A percentile compares a stretch with the other conserved stretches of the same genome.
These are phyloP conservation scores for Zaprionus lineosus DNA, from an alignment of 2,888 invertebrate species.

Conservation along the genomic window DNA sequence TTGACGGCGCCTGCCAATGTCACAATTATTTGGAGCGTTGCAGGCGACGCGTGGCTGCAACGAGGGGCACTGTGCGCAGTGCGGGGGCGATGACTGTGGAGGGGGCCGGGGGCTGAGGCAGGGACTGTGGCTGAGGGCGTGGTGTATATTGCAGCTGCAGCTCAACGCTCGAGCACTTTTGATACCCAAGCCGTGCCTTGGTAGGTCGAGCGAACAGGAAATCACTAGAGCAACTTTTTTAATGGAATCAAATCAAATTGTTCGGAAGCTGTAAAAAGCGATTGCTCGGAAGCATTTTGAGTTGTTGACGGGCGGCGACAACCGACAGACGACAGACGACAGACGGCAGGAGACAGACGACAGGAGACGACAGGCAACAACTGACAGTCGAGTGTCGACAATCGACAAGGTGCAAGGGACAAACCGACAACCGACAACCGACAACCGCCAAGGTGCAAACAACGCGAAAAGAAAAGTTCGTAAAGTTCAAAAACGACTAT, in stretches of 20 bases:
- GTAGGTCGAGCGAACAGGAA: slow-evolving; percentile 46
- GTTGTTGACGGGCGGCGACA: slow-evolving; percentile 70
- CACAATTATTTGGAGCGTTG: slow-evolving; percentile 72
- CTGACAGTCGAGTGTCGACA: no score
- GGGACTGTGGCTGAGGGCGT: slow-evolving; percentile 4
- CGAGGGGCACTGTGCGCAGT: no score
- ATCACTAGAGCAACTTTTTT: slow-evolving; percentile 78
- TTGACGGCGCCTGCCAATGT: slow-evolving; percentile 66
- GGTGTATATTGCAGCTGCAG: slow-evolving; percentile 49
- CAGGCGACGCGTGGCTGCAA: no score
- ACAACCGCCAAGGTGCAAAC: slow-evolving; percentile 72
- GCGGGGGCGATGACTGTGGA: neutral
- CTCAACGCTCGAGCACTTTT: slow-evolving; percentile 36
- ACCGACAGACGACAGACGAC: slow-evolving; percentile 46
- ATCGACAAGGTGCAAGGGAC: slow-evolving; percentile 71
- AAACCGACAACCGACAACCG: slow-evolving; percentile 26
- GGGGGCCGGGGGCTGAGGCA: slow-evolving; percentile 32
- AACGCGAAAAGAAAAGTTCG: slow-evolving; percentile 63
- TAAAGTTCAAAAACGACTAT: slow-evolving; percentile 61
- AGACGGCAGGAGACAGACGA: no score
- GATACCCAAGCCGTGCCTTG: slow-evolving; percentile 18
- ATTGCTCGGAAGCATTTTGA: slow-evolving; percentile 79
- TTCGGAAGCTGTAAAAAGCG: slow-evolving; percentile 79
- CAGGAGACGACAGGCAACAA: no score
- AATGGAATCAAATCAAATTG: slow-evolving; percentile 78